Percentiles rank a stretch among this genome's conserved stretches.
Evolutionary conservation across 2,888 invertebrate genomes (phyloP).

Genomic region (Ferrisia virgata): DNA sequence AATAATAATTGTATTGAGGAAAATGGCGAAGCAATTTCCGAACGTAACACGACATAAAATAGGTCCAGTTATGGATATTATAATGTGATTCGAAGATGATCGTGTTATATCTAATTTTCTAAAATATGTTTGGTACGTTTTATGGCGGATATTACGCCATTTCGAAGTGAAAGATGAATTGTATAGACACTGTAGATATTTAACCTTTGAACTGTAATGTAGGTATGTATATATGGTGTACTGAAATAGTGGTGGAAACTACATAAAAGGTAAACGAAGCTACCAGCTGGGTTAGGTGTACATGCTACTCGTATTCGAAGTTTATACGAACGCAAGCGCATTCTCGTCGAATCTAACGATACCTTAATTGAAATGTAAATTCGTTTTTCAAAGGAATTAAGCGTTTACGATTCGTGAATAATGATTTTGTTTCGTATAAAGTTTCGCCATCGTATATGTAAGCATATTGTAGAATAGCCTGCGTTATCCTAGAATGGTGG

Average conservation of each 20-base stretch:
- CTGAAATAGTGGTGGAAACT: not conserved
- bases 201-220: not conserved
- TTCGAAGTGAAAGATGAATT: not conserved
- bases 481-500: no score
- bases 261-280: not conserved
- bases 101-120: not conserved
- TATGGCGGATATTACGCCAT: not conserved
- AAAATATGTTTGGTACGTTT: not conserved
- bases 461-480: no score
- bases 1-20: no score
- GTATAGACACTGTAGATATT: not conserved
- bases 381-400: not conserved
- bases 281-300: not conserved
- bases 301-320: no score
- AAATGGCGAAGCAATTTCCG: slow-evolving; percentile 11
- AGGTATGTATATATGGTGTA: no score
- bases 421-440: not conserved
- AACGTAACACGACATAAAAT: not conserved
- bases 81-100: not conserved
- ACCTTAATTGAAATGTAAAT: not conserved
- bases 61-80: not conserved
- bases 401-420: not conserved
- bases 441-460: no score
- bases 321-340: not conserved
- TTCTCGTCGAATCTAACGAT: not conserved